Evolutionary conservation across 2,888 invertebrate species (phyloP).

Genomic region (Drymonia ruficornis): DNA sequence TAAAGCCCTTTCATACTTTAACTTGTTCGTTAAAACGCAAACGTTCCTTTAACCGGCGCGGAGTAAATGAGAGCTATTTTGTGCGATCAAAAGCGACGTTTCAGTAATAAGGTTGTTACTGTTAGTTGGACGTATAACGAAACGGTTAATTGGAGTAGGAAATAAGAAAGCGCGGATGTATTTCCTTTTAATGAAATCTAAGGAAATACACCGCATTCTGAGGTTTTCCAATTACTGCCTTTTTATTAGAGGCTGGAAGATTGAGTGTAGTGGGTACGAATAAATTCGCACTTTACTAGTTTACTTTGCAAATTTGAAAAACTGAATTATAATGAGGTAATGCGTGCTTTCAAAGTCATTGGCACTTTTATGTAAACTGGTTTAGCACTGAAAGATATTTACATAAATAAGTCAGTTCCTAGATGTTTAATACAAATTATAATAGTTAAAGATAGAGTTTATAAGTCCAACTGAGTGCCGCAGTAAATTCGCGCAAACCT

Average conservation of each 20-base stretch:
- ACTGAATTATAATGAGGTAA: too few relatives aligned
- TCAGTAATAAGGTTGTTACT: slow-evolving; percentile 59
- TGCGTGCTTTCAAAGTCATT: background rate
- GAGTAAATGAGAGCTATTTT: slow-evolving; percentile 63
- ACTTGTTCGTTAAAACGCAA: slow-evolving; percentile 71
- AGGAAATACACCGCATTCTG: slow-evolving; percentile 8
- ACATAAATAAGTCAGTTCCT: too few relatives aligned
- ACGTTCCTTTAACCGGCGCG: slow-evolving; percentile 55
- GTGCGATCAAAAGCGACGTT: slow-evolving; percentile 54
- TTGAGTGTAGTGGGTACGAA: slow-evolving; percentile 5
- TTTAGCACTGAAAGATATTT: too few relatives aligned
- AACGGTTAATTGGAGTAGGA: slow-evolving; percentile 46
- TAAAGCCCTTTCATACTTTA: slow-evolving; percentile 61
- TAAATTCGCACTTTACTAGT: slow-evolving; percentile 3
- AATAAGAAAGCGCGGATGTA: slow-evolving; percentile 23
- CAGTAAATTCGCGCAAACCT: too few relatives aligned
- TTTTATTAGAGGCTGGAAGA: background rate
- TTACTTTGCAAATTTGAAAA: background rate
- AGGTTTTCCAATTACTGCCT: slow-evolving; percentile 13
- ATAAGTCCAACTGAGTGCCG: too few relatives aligned
- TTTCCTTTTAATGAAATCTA: slow-evolving; percentile 2
- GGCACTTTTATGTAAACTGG: background rate
- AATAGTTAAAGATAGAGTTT: too few relatives aligned
- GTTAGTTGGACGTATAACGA: slow-evolving; percentile 34
- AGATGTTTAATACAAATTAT: too few relatives aligned